These are phyloP conservation scores for Catharus bicknelli DNA, from an alignment of 2,113 vertebrate genomes.

Conservation along the genomic window DNA sequence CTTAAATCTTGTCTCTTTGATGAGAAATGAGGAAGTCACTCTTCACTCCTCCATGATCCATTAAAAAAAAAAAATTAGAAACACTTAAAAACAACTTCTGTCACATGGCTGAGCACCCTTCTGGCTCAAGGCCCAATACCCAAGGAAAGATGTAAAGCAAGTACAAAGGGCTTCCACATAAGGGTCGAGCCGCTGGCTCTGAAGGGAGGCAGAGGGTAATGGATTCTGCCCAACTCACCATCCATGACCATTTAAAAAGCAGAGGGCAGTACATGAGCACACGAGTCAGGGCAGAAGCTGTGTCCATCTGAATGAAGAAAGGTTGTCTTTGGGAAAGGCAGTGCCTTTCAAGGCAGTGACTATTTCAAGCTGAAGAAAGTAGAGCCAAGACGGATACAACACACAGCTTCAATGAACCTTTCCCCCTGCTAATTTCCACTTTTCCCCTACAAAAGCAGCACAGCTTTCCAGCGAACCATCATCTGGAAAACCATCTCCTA, in stretches of 20 bases:
- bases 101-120: neutral
- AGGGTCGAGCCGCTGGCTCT: neutral
- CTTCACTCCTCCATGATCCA: neutral
- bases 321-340: neutral
- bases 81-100: neutral
- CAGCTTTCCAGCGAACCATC: neutral
- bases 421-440: neutral
- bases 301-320: neutral
- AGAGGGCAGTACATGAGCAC: neutral
- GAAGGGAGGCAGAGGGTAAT: neutral
- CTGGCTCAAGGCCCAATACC: neutral
- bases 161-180: neutral
- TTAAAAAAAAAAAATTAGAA: neutral
- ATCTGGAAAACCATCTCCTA: neutral
- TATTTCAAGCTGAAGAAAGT: neutral
- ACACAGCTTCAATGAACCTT: neutral
- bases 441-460: neutral
- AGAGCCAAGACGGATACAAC: fast-evolving
- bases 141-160: neutral
- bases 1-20: neutral
- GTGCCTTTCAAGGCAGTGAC: neutral
- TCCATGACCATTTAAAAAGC: neutral
- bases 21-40: neutral
- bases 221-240: neutral
- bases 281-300: neutral